Conservation (phyloP, 1,140 invertebrate species). For the Radopholus similis region DNA sequence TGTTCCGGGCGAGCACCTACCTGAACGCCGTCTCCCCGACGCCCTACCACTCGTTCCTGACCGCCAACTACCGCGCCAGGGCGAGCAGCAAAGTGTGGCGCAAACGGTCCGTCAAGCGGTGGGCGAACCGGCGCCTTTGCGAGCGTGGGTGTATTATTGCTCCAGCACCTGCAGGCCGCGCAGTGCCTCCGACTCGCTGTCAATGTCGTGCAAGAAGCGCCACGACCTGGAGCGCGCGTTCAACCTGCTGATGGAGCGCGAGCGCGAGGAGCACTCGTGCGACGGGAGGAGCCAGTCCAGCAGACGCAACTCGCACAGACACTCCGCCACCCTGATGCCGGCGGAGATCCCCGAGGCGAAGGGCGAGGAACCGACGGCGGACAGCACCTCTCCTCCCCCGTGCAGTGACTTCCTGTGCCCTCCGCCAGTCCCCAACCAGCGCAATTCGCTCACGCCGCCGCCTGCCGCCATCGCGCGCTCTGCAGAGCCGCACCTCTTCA, state of each 20-base stretch:
- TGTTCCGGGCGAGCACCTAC: conserved; percentile 51
- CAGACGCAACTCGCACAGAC: neutral
- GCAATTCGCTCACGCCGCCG: neutral
- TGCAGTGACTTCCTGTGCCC: neutral
- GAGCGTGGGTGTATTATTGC: neutral
- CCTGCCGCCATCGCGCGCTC: neutral
- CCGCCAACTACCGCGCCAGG: conserved; percentile 53
- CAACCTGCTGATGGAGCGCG: conserved; percentile 52
- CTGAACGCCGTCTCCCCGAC: conserved; percentile 55
- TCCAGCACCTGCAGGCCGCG: conserved; percentile 26
- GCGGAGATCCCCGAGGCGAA: neutral
- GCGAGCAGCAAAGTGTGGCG: conserved; percentile 53
- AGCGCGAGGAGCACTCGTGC: conserved; percentile 15
- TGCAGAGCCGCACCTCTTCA: conserved; percentile 46
- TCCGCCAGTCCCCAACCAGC: neutral
- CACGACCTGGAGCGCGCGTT: conserved; percentile 51
- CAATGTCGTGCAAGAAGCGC: conserved; percentile 27
- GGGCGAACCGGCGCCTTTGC: neutral
- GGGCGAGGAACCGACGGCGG: neutral
- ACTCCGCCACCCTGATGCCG: neutral
- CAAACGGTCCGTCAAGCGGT: conserved; percentile 20
- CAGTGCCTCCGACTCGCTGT: conserved; percentile 38
- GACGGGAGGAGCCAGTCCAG: neutral
- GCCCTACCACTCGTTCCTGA: conserved; percentile 52
- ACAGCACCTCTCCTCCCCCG: neutral